Percentiles rank a stretch among this genome's conserved stretches.
phyloP scores from a whole-genome alignment of 2,797 vertebrate genomes.

The Xenentodon cancila region DNA sequence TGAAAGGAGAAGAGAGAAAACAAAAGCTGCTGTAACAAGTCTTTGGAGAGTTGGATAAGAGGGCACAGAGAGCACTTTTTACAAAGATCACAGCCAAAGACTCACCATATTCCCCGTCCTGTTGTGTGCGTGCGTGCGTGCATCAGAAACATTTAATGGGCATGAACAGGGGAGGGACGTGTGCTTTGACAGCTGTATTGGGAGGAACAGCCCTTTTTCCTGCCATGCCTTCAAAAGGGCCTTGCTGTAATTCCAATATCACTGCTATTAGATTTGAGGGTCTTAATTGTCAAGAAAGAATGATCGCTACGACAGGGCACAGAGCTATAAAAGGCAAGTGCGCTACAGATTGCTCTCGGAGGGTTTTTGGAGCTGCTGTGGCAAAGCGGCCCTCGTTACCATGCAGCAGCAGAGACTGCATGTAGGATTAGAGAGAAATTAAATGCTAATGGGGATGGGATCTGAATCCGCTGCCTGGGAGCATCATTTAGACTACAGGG shows the following conservation, averaged over 20 bases:
- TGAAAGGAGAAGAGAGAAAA: slow-evolving; percentile 69
- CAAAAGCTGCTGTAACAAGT: slow-evolving; percentile 80
- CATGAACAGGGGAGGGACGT: slow-evolving; percentile 48
- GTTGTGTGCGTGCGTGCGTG: slow-evolving; percentile 32
- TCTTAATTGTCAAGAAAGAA: slow-evolving; percentile 86
- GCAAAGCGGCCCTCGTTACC: slow-evolving; percentile 71
- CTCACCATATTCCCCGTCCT: slow-evolving; percentile 70
- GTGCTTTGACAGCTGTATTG: slow-evolving; percentile 76
- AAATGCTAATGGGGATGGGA: slow-evolving; percentile 87
- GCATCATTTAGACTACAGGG: slow-evolving; percentile 79
- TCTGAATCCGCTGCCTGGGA: slow-evolving; percentile 79
- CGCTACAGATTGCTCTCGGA: slow-evolving; percentile 67
- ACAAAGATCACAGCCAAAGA: slow-evolving; percentile 74
- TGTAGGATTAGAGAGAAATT: slow-evolving; percentile 86
- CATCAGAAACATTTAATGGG: slow-evolving; percentile 60
- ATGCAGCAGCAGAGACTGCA: slow-evolving; percentile 66
- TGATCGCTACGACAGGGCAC: slow-evolving; percentile 72
- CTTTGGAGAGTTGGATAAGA: slow-evolving; percentile 79
- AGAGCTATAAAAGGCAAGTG: slow-evolving; percentile 69
- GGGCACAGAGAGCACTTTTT: slow-evolving; percentile 76
- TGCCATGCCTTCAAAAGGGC: slow-evolving; percentile 74
- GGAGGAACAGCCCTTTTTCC: slow-evolving; percentile 62
- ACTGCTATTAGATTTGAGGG: slow-evolving; percentile 83
- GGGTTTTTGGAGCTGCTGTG: slow-evolving; percentile 48
- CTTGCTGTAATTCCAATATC: slow-evolving; percentile 82